A percentile compares a stretch with the other conserved stretches of the same genome.
phyloP scores from a whole-genome alignment of 2,113 vertebrate genomes.

The Malurus melanocephalus region DNA sequence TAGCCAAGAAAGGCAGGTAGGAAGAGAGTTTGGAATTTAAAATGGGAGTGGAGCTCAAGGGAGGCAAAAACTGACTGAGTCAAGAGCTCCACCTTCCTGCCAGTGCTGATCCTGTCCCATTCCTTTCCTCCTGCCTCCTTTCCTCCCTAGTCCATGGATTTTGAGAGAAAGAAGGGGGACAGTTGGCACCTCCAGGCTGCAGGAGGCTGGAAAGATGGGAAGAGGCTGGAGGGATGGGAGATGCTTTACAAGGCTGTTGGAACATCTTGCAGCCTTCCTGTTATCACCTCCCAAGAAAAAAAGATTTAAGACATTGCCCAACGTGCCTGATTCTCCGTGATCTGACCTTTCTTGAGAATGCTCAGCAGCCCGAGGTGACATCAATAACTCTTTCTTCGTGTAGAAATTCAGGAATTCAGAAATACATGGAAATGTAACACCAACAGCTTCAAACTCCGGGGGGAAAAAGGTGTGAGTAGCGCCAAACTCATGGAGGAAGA shows the following conservation, averaged over 20 bases:
- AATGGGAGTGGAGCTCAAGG: background rate
- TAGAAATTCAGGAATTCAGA: background rate
- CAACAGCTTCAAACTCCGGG: background rate
- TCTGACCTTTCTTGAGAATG: background rate
- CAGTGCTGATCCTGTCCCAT: background rate
- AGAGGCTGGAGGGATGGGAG: background rate
- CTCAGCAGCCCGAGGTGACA: rapidly evolving
- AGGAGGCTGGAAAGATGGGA: background rate
- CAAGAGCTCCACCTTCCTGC: background rate
- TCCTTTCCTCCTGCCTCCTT: background rate
- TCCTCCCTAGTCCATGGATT: background rate
- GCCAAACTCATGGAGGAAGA: background rate
- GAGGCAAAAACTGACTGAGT: background rate
- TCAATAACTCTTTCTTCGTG: too few relatives aligned
- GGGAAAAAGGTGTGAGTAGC: background rate
- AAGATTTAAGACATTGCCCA: rapidly evolving
- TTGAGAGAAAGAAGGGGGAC: background rate
- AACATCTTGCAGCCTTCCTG: background rate
- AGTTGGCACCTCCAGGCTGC: background rate
- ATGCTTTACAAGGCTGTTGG: background rate
- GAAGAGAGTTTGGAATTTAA: background rate
- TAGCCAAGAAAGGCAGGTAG: background rate
- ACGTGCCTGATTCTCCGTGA: rapidly evolving
- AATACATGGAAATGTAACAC: rapidly evolving
- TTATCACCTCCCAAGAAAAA: background rate